Evolutionary conservation across 2,888 invertebrate species (phyloP).

Genomic region (Tipula vernalis): DNA sequence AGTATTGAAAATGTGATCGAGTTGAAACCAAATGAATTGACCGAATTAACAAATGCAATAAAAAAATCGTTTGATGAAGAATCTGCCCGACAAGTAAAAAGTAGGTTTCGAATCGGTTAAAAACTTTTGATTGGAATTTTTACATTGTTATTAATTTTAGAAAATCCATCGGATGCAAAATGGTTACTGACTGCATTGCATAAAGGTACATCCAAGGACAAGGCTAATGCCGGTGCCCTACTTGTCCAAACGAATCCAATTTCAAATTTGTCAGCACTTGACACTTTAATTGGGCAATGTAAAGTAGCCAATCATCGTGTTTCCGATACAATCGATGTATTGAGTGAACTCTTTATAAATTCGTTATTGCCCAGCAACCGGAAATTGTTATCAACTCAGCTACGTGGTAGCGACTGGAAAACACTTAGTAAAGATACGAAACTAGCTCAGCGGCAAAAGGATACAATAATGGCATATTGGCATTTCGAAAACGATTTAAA

Average conservation of each 20-base stretch:
- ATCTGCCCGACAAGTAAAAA: slow-evolving; percentile 24
- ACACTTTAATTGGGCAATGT: slow-evolving; percentile 29
- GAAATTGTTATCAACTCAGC: slow-evolving; percentile 28
- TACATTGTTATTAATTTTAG: slow-evolving; percentile 18
- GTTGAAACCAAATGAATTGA: slow-evolving; percentile 31
- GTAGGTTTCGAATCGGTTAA: slow-evolving; percentile 20
- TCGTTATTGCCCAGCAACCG: slow-evolving; percentile 30
- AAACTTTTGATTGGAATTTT: not conserved
- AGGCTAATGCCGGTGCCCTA: slow-evolving; percentile 33
- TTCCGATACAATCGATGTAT: slow-evolving; percentile 27
- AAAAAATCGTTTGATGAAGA: slow-evolving; percentile 28
- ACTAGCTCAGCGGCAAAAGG: slow-evolving; percentile 44
- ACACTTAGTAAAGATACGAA: slow-evolving; percentile 24
- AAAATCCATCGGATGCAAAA: slow-evolving; percentile 31
- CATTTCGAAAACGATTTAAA: slow-evolving; percentile 82
- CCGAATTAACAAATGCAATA: slow-evolving; percentile 28
- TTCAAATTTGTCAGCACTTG: slow-evolving; percentile 29
- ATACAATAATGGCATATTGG: slow-evolving; percentile 64
- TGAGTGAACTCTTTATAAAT: slow-evolving; percentile 31
- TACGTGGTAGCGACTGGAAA: slow-evolving; percentile 34
- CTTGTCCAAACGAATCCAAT: slow-evolving; percentile 34
- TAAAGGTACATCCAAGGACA: slow-evolving; percentile 35
- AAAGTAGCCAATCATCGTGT: slow-evolving; percentile 33
- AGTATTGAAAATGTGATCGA: slow-evolving; percentile 27
- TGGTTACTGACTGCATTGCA: slow-evolving; percentile 35